phyloP scores from a whole-genome alignment of 2,888 invertebrate genomes.

The Drosophila meridionalis region DNA sequence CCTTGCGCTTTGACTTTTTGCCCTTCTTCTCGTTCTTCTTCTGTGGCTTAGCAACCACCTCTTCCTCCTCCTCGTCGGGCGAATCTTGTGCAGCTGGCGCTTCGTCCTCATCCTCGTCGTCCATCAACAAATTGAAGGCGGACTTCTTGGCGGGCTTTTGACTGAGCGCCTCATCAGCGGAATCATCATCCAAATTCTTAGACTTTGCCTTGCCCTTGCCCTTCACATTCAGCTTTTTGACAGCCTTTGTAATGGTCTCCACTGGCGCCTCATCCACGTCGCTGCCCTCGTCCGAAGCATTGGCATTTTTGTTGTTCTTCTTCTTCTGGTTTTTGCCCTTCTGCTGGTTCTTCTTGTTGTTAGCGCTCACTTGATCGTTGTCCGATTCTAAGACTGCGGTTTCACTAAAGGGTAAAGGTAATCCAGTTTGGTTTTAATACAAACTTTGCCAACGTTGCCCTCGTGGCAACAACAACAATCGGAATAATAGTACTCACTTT shows the following conservation, averaged over 20 bases:
- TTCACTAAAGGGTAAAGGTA: conserved; percentile 86
- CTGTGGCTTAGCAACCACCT: conserved; percentile 85
- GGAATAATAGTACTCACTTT: conserved; percentile 86
- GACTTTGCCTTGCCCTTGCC: conserved; percentile 85
- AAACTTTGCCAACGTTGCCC: conserved; percentile 67
- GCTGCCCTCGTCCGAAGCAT: conserved; percentile 83
- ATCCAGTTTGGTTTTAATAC: conserved; percentile 30
- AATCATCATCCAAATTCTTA: conserved; percentile 79
- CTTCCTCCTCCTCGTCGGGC: conserved; percentile 72
- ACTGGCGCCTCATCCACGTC: conserved; percentile 86
- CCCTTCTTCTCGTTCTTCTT: conserved; percentile 88
- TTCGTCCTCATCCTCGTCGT: conserved; percentile 86
- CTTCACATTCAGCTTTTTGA: conserved; percentile 87
- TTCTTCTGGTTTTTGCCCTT: conserved; percentile 70
- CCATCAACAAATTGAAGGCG: conserved; percentile 89
- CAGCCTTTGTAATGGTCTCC: conserved; percentile 85
- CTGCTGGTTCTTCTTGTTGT: conserved; percentile 83
- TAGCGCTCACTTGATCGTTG: conserved; percentile 79
- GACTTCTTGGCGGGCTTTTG: conserved; percentile 86
- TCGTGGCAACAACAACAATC: conserved; percentile 39
- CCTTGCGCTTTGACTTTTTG: conserved; percentile 90
- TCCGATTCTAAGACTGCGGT: conserved; percentile 83
- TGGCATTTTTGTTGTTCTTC: conserved; percentile 78
- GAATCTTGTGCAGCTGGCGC: conserved; percentile 51
- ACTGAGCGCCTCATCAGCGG: conserved; percentile 78